Evolutionary conservation across 2,888 invertebrate genomes (phyloP), one percentile per base, ranked within the genome.

Genomic region (Conops quadrifasciatus): DNA sequence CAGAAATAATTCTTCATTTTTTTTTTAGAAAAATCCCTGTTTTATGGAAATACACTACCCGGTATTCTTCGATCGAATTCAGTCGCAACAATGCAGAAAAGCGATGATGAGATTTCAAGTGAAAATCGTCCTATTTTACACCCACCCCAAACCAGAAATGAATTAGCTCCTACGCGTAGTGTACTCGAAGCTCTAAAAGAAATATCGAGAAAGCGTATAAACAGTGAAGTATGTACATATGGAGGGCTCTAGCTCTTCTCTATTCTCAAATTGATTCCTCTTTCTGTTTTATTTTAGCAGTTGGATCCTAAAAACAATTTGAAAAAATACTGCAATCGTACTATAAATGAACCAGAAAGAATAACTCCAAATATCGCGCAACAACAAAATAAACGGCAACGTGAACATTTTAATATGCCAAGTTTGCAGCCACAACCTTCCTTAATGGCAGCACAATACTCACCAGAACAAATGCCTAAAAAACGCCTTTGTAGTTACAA

Each of bases 111-210:
- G 68, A 71, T 84, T 30, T 82, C 82, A 0, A 76, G 82, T 1
- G 85, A 85, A 56, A 85, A 84, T 78, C 76, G 83, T 2, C 86
- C 85, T 1, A 84, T 84, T 64, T 26, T 83, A 63, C 84, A 84
- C 73, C 83, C 83, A 7, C 82, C 81, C 2, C 79, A 82, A 26
- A 80, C 81, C 0, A 84, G 83, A 64, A 82, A 80, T 66, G 87
- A 87, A 70, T 78, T 81, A 70, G 82, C 82, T 64, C 85, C 85
- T 2, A 88, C 88, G 1, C 83, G 87, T 67, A 88, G 88, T 79
- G 88, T 89, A 4, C 79, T 89, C 47, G 89, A 89, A 78, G 89
- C 88, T 16, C 78, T 89, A 0, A 88, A 88, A 74, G 89, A 89
- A 80, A 89, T 89, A 65, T 89, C 89, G 1, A 82, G 88, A 28